These are phyloP conservation scores for Florisuga fusca DNA, from an alignment of 2,797 vertebrate species.

Conservation along the genomic window DNA sequence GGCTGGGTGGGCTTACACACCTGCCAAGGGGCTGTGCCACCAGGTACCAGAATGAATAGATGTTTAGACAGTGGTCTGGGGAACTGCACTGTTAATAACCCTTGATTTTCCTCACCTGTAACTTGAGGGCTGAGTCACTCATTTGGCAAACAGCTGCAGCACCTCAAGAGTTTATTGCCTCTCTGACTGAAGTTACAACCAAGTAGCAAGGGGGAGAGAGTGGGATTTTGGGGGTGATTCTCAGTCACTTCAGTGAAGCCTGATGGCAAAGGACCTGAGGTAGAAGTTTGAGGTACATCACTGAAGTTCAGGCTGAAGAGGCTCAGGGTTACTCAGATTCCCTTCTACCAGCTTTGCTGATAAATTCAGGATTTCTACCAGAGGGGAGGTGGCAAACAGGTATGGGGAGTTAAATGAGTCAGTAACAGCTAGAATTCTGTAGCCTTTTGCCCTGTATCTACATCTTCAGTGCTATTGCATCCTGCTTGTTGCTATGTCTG, in stretches of 20 bases:
- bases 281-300: neutral
- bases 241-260: rapidly evolving
- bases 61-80: neutral
- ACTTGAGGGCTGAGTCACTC: neutral
- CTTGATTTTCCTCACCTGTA: neutral
- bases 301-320: neutral
- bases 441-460: rapidly evolving
- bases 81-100: neutral
- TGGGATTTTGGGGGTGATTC: neutral
- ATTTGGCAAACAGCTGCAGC: neutral
- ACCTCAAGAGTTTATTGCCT: neutral
- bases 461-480: neutral
- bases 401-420: neutral
- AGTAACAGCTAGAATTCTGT: neutral
- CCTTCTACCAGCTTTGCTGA: neutral
- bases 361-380: neutral
- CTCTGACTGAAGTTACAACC: neutral
- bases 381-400: neutral
- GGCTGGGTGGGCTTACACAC: rapidly evolving
- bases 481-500: neutral
- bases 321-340: neutral
- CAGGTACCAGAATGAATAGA: neutral
- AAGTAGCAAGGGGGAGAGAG: neutral
- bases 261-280: rapidly evolving
- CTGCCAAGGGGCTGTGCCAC: neutral